A percentile compares a stretch with the other conserved stretches of the same genome.
phyloP scores from a whole-genome alignment of 2,888 invertebrate genomes.

The Caenorhabditis virilis region DNA sequence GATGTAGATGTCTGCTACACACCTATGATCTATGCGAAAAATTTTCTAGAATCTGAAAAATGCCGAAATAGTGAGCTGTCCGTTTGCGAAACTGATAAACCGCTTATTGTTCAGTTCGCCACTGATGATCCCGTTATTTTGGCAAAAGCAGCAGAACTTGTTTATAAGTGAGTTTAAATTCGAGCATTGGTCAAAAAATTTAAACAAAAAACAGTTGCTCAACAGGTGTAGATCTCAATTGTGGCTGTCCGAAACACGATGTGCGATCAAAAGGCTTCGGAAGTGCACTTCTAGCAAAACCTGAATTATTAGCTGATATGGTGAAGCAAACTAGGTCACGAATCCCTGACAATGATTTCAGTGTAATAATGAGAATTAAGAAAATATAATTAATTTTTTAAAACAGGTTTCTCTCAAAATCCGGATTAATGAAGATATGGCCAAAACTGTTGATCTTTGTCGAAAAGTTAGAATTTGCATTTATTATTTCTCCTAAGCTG shows the following conservation, averaged over 20 bases:
- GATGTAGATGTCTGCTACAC: slow-evolving; percentile 88
- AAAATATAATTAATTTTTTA: too few relatives aligned
- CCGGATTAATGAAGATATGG: slow-evolving; percentile 78
- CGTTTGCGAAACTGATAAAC: slow-evolving; percentile 71
- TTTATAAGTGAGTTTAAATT: slow-evolving; percentile 77
- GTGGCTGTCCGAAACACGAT: slow-evolving; percentile 88
- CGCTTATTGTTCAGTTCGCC: slow-evolving; percentile 92
- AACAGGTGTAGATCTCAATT: slow-evolving; percentile 92
- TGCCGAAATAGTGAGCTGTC: slow-evolving; percentile 76
- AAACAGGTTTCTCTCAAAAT: slow-evolving; percentile 85
- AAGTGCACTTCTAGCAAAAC: slow-evolving; percentile 71
- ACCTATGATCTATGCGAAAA: slow-evolving; percentile 93
- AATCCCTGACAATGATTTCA: slow-evolving; percentile 74
- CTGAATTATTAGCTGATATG: slow-evolving; percentile 83
- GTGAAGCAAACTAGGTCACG: slow-evolving; percentile 79
- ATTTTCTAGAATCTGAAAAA: slow-evolving; percentile 85
- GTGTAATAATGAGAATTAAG: too few relatives aligned
- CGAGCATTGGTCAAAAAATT: not conserved
- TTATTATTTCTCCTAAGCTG: not conserved
- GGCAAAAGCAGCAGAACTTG: slow-evolving; percentile 82
- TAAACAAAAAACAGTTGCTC: slow-evolving; percentile 74
- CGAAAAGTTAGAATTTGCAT: slow-evolving; percentile 42
- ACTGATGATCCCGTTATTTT: slow-evolving; percentile 84
- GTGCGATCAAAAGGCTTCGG: slow-evolving; percentile 56
- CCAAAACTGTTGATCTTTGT: slow-evolving; percentile 78